These are phyloP conservation scores for Pongo abelii DNA, from an alignment of 2,113 vertebrate genomes.

Conservation along the genomic window DNA sequence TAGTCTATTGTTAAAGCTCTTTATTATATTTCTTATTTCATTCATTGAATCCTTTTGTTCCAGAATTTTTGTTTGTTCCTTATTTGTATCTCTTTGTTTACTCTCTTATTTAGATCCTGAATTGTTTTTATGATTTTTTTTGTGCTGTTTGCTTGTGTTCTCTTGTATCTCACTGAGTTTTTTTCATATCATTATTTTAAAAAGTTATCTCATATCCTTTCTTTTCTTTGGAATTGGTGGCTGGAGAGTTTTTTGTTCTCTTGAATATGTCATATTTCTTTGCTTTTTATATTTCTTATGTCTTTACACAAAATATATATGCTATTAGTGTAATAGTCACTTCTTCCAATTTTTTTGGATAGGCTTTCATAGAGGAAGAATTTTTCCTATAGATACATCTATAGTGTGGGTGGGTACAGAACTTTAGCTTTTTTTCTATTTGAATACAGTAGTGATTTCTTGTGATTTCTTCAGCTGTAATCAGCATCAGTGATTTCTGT, in stretches of 20 bases:
- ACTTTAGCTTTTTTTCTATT: background rate
- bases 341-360: background rate
- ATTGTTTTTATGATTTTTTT: background rate
- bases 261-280: background rate
- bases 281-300: background rate
- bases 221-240: background rate
- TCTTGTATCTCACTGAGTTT: background rate
- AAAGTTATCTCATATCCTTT: background rate
- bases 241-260: background rate
- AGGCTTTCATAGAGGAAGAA: background rate
- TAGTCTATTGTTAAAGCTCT: background rate
- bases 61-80: background rate
- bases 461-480: background rate
- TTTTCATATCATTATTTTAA: background rate
- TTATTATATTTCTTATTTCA: background rate
- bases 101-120: background rate
- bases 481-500: background rate
- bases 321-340: background rate
- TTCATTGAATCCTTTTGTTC: background rate
- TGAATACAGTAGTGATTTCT: background rate
- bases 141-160: background rate
- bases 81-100: background rate
- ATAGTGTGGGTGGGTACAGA: background rate
- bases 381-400: background rate
- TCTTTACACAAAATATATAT: background rate